Conservation (phyloP, 2,113 vertebrate genomes). For the Geothlypis trichas region DNA sequence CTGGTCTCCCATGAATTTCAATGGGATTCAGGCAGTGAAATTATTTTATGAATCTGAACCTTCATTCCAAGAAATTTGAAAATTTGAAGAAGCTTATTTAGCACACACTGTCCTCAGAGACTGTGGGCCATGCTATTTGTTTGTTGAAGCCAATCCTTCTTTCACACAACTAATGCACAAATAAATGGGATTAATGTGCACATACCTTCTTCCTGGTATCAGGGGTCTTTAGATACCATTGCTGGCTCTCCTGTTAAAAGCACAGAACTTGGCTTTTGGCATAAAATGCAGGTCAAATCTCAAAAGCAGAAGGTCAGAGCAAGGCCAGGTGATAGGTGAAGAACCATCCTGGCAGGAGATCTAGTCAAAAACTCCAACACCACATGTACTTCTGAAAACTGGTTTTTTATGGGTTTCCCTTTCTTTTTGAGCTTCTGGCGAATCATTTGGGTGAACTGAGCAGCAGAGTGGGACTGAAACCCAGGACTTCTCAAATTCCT, state of each 20-base stretch:
- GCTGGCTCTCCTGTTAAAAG: neutral
- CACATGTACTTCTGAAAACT: neutral
- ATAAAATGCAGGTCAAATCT: neutral
- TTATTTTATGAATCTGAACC: neutral
- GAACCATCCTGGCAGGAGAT: neutral
- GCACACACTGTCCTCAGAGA: neutral
- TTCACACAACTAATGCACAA: neutral
- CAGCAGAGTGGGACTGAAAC: neutral
- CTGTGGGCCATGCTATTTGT: neutral
- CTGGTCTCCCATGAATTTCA: neutral
- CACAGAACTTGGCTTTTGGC: neutral
- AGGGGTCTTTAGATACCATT: neutral
- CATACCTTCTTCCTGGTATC: neutral
- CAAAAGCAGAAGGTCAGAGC: neutral
- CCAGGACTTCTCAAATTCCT: neutral
- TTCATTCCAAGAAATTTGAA: slow-evolving; percentile 1
- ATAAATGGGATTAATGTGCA: neutral
- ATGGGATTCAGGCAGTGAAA: neutral
- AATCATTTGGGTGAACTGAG: neutral
- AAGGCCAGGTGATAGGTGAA: neutral
- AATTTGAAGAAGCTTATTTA: neutral
- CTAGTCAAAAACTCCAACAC: neutral
- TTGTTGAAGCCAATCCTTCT: neutral
- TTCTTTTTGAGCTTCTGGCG: neutral
- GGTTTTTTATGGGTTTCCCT: neutral